These are phyloP conservation scores for Cyprinodon variegatus DNA, from an alignment of 2,113 vertebrate genomes.

Conservation along the genomic window DNA sequence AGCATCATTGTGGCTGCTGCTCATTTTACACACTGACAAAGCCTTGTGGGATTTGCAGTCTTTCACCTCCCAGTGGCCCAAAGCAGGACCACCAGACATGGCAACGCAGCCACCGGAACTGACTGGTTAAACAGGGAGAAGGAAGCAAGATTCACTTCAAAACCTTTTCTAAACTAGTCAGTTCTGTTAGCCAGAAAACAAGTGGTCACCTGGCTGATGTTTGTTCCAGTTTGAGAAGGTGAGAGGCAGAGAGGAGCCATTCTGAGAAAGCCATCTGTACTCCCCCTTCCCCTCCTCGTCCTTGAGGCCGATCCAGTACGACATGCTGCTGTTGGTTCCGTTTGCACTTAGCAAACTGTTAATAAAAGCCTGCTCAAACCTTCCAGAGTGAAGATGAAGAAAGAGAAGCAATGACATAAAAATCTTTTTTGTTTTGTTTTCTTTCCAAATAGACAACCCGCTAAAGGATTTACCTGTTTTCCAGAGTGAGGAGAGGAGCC, in stretches of 20 bases:
- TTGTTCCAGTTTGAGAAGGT: conserved; percentile 90
- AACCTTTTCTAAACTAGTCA: background rate
- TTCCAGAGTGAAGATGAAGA: conserved; percentile 50
- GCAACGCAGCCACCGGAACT: conserved; percentile 87
- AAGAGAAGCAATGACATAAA: background rate
- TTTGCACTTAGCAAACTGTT: conserved; percentile 85
- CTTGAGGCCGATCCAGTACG: conserved; percentile 90
- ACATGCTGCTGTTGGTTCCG: conserved; percentile 72
- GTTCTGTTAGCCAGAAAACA: background rate
- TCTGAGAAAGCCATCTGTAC: conserved; percentile 84
- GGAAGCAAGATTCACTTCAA: background rate
- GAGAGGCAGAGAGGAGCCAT: conserved; percentile 58
- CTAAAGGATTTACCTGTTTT: conserved; percentile 82
- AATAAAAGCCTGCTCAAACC: conserved; percentile 95
- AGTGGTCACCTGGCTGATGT: conserved; percentile 85
- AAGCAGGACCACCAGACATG: conserved; percentile 80
- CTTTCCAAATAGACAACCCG: background rate
- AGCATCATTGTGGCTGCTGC: conserved; percentile 67
- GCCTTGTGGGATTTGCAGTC: conserved; percentile 87
- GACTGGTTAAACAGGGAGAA: conserved; percentile 67
- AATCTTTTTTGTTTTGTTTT: background rate
- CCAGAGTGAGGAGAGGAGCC: conserved; percentile 85
- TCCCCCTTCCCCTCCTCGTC: conserved; percentile 82
- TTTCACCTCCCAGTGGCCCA: conserved; percentile 93
- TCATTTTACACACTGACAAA: conserved; percentile 88